Conservation (phyloP, 92 coral and sea anemone genomes). For the Porites rus region DNA sequence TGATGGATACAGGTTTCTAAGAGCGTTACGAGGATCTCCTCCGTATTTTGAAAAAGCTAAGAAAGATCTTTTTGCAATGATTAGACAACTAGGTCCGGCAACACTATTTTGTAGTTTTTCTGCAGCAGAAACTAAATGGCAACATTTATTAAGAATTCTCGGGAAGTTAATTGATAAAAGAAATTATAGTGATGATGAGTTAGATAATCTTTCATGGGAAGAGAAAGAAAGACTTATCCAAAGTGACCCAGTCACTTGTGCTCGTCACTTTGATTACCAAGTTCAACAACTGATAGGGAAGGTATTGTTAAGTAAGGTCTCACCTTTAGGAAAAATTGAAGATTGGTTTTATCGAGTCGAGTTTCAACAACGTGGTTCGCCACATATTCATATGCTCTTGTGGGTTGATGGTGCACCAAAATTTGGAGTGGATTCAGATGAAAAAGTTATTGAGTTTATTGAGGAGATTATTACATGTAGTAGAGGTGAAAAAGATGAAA, state of each 20-base stretch:
- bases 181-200: conserved; percentile 10
- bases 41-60: conserved; percentile 73
- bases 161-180: conserved; percentile 45
- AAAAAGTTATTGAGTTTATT: neutral
- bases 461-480: conserved; percentile 10
- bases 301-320: conserved; percentile 19
- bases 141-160: conserved; percentile 48
- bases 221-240: conserved; percentile 56
- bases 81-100: conserved; percentile 70
- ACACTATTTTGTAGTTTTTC: conserved; percentile 71
- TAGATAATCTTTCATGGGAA: conserved; percentile 17
- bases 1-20: conserved; percentile 63
- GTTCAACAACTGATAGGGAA: conserved; percentile 40
- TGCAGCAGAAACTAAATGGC: conserved; percentile 60
- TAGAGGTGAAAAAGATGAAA: neutral
- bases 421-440: conserved; percentile 25
- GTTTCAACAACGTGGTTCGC: conserved; percentile 72
- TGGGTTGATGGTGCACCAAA: conserved; percentile 21
- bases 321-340: conserved; percentile 18
- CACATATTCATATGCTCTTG: conserved; percentile 42
- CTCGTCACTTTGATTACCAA: conserved; percentile 64
- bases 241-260: conserved; percentile 73
- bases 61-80: conserved; percentile 74
- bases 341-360: conserved; percentile 61
- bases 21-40: conserved; percentile 62